phyloP scores from a whole-genome alignment of 2,888 invertebrate genomes.

The Hirudinaria manillensis region DNA sequence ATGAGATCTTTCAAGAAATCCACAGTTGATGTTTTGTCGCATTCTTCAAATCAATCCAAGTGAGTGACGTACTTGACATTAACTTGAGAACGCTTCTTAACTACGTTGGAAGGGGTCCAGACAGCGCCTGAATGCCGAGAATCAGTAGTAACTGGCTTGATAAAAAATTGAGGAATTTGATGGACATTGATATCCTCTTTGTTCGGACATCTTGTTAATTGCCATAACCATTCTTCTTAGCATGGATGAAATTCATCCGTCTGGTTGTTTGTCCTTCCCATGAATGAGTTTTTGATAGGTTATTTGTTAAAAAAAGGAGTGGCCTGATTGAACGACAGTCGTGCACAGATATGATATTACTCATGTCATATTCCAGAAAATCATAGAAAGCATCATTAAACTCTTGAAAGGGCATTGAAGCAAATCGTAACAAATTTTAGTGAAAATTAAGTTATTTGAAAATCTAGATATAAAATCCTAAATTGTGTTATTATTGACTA shows the following conservation, averaged over 20 bases:
- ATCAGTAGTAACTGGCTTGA: neutral
- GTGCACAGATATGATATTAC: neutral
- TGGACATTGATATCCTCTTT: neutral
- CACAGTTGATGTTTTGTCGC: neutral
- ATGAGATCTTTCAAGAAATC: neutral
- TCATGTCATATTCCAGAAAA: too few species aligned
- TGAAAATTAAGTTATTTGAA: neutral
- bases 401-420: neutral
- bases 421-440: neutral
- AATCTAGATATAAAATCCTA: neutral
- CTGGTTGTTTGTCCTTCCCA: neutral
- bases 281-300: neutral
- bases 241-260: constrained; percentile 17
- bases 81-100: neutral
- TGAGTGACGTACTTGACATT: neutral
- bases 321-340: neutral
- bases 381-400: neutral
- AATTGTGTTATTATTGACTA: constrained; percentile 17
- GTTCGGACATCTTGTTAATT: neutral
- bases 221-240: neutral
- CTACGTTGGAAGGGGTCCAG: neutral
- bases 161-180: neutral
- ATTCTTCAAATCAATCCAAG: neutral
- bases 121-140: neutral
- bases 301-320: neutral